Base-by-base conservation (phyloP, 2,888 invertebrate genomes). In the Cephus pygmeus region DNA sequence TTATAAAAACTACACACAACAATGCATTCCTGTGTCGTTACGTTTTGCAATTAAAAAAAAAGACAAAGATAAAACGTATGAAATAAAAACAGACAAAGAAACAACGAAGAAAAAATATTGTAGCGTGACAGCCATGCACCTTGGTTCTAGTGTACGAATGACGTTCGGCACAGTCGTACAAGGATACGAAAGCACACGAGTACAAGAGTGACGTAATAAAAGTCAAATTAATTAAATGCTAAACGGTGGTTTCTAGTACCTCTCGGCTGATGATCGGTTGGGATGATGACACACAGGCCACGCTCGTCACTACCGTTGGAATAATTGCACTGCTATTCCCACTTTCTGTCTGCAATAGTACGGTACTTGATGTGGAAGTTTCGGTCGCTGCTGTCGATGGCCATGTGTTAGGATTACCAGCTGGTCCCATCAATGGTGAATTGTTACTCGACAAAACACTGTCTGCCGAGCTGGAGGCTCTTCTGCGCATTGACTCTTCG, bases 231-330 rank as follows among this genome's bases (percentile, higher is more conserved):
- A 34, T 30, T 34, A 77, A 81, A 81, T 87, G 84, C 92, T 93
- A 95, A 92, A 95, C 95, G 91, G 94, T 94, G 87, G 94, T 95
- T 94, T 95, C 94, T 90, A 95, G 92, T 94, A 95, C 95, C 94
- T 95, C 94, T 90, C 90, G 91, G 88, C 89, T 91, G 90, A 90
- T 92, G 90, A 90, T 90, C 77, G 91, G 88, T 87, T 91, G 91
- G 73, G 91, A 86, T 56, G 88, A 85, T 77, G 91, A 87, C 73
- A 87, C 87, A 81, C 89, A 89, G 80, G 88, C 88, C 73, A 89
- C 86, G 81, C 90, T 90, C 77, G 91, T 84, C 79, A 92, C 91
- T 73, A 92, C 88, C 79, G 91, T 87, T 83, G 92, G 83, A 79
- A 87, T 83, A 79, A 88, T 88, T 83, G 85, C 84, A 84, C 81